phyloP scores from a whole-genome alignment of 2,113 vertebrate species.

The Anser brachyrhynchus region DNA sequence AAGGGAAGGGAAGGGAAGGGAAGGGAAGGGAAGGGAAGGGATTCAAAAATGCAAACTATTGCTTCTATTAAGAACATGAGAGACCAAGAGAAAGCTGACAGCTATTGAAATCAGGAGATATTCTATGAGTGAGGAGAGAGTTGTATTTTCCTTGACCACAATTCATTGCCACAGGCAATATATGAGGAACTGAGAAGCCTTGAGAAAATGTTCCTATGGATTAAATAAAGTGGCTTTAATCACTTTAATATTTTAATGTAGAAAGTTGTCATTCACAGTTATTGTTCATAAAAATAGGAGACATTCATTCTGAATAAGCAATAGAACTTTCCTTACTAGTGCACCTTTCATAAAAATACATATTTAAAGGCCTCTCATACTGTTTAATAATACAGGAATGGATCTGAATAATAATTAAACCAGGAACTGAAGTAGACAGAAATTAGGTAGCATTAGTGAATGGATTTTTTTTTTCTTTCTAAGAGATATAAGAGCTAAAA shows the following conservation, averaged over 20 bases:
- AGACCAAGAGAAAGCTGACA: neutral
- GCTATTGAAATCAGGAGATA: neutral
- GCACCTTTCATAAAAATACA: neutral
- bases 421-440: neutral
- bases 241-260: neutral
- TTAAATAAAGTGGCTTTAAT: slow-evolving; percentile 12
- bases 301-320: neutral
- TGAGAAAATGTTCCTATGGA: neutral
- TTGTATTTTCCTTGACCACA: slow-evolving; percentile 18
- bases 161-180: neutral
- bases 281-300: neutral
- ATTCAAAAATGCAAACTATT: neutral
- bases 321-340: neutral
- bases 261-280: neutral
- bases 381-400: slow-evolving; percentile 12
- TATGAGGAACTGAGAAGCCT: neutral
- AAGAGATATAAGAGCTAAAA: neutral
- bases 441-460: neutral
- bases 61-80: neutral
- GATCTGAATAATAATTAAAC: neutral
- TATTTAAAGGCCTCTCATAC: neutral
- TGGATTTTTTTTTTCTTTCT: neutral
- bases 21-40: no score
- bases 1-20: no score
- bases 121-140: neutral